A percentile compares a stretch with the other conserved stretches of the same genome.
phyloP scores from a whole-genome alignment of 2,888 invertebrate species.

The Cephus nigrinus region DNA sequence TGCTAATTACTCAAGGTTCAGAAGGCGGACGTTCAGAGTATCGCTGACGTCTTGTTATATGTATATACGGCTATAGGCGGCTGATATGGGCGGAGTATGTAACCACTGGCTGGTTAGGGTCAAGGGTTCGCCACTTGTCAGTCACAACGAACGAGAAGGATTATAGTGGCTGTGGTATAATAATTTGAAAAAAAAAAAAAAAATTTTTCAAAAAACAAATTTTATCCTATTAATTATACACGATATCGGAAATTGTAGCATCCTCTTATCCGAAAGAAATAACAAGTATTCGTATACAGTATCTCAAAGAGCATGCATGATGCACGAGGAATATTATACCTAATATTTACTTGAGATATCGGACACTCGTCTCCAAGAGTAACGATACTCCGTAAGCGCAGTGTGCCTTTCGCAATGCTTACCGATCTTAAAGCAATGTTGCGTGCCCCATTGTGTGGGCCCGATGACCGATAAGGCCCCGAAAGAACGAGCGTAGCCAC shows the following conservation, averaged over 20 bases:
- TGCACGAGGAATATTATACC: slow-evolving; percentile 27
- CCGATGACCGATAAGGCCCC: slow-evolving; percentile 45
- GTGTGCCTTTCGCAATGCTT: slow-evolving; percentile 42
- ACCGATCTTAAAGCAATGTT: slow-evolving; percentile 44
- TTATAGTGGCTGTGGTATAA: too few species aligned
- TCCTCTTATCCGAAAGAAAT: too few species aligned
- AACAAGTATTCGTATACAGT: too few species aligned
- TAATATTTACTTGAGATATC: slow-evolving; percentile 54
- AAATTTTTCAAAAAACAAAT: too few species aligned
- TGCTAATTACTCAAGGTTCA: slow-evolving; percentile 19
- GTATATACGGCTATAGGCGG: not conserved
- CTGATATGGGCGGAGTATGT: slow-evolving; percentile 10
- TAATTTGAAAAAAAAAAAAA: too few species aligned
- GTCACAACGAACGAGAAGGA: not conserved
- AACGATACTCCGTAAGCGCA: slow-evolving; percentile 46
- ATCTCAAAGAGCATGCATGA: too few species aligned
- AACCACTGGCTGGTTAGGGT: slow-evolving; percentile 5
- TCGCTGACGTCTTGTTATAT: slow-evolving; percentile 18
- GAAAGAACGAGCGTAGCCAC: too few species aligned
- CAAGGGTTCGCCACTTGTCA: not conserved
- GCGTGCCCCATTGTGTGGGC: slow-evolving; percentile 35
- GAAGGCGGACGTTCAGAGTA: not conserved
- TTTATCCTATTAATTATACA: too few species aligned
- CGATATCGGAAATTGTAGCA: too few species aligned
- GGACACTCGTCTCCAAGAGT: slow-evolving; percentile 45